Percentiles rank a stretch among this genome's conserved stretches.
Evolutionary conservation across 2,113 vertebrate species (phyloP).

Genomic region (Egretta garzetta): DNA sequence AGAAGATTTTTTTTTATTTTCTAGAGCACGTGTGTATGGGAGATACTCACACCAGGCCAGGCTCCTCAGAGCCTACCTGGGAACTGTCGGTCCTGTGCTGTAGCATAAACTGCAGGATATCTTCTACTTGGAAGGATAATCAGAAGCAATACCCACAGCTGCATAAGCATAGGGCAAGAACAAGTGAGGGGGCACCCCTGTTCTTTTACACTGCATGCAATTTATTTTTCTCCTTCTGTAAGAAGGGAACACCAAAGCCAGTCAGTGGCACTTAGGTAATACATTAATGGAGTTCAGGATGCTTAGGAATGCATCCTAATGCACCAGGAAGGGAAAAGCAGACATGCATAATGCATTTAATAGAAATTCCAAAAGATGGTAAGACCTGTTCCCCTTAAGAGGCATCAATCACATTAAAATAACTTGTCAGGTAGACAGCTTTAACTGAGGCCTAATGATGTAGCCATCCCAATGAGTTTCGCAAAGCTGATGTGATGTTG

Average conservation of each 20-base stretch:
- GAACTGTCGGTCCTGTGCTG: background rate
- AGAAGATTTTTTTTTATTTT: background rate
- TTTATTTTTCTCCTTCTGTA: background rate
- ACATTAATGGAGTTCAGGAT: background rate
- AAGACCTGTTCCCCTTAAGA: background rate
- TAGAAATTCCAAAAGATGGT: background rate
- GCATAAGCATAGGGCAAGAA: background rate
- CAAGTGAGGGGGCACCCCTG: background rate
- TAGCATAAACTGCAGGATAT: background rate
- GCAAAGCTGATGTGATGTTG: background rate
- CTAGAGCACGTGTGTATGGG: rapidly evolving
- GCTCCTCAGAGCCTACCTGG: background rate
- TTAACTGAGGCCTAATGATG: background rate
- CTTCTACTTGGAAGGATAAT: background rate
- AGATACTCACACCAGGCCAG: background rate
- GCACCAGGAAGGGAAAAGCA: background rate
- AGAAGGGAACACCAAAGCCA: background rate
- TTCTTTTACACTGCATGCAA: background rate
- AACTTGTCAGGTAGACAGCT: background rate
- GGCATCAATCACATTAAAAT: background rate
- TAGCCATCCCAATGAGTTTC: background rate
- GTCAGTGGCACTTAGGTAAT: background rate
- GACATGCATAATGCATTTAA: background rate
- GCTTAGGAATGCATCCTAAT: background rate
- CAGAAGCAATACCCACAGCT: background rate